Conservation (phyloP, 2,113 vertebrate species). For the Chrysochloris asiatica region DNA sequence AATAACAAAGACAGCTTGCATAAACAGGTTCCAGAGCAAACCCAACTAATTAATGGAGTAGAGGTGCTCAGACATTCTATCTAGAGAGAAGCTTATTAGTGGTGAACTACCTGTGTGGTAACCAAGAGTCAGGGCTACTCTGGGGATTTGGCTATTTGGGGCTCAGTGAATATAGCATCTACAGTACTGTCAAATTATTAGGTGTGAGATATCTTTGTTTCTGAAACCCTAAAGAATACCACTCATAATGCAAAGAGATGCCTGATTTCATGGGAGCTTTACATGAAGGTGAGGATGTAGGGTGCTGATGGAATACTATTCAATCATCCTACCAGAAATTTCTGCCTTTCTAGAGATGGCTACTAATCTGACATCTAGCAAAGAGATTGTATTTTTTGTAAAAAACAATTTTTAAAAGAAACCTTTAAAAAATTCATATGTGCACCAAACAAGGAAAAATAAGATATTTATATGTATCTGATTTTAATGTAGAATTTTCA, state of each 20-base stretch:
- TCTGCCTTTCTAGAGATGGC: neutral
- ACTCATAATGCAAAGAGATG: neutral
- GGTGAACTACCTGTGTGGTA: neutral
- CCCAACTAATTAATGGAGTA: neutral
- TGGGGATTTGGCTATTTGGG: neutral
- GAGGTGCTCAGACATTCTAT: neutral
- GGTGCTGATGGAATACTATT: neutral
- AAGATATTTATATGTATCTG: conserved; percentile 39
- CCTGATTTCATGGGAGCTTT: neutral
- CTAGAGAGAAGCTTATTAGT: neutral
- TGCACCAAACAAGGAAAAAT: neutral
- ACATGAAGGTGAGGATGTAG: neutral
- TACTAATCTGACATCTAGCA: neutral
- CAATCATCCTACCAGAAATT: neutral
- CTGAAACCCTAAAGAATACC: conserved; percentile 24
- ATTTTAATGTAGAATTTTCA: conserved; percentile 60
- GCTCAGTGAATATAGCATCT: neutral
- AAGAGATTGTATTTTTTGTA: neutral
- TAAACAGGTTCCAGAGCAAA: neutral
- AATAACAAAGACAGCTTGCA: neutral
- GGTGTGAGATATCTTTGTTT: conserved; percentile 35
- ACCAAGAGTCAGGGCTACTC: neutral
- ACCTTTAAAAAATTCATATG: neutral
- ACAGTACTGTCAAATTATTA: conserved; percentile 19
- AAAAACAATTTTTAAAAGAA: neutral